These are phyloP conservation scores for Tipula vernalis DNA, from an alignment of 2,888 invertebrate genomes.

Conservation along the genomic window DNA sequence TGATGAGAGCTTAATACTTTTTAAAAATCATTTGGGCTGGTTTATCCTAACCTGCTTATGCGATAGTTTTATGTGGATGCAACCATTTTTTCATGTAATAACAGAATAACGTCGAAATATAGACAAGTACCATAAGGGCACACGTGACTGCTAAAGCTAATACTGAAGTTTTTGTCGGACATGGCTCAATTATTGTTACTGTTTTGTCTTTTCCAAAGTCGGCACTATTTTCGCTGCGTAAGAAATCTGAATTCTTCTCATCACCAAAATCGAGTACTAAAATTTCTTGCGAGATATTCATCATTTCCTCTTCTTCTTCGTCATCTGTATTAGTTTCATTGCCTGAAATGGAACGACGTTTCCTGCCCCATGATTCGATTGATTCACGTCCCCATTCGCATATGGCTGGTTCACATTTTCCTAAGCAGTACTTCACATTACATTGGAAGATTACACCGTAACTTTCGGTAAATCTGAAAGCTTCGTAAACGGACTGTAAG, in stretches of 20 bases:
- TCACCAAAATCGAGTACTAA: slow-evolving; percentile 86
- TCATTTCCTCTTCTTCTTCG: slow-evolving; percentile 58
- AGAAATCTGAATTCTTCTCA: slow-evolving; percentile 69
- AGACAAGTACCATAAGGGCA: slow-evolving; percentile 74
- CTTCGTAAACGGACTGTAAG: slow-evolving; percentile 82
- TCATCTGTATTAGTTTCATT: slow-evolving; percentile 47
- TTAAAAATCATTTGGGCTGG: background rate
- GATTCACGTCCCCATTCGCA: slow-evolving; percentile 87
- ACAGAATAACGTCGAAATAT: slow-evolving; percentile 83
- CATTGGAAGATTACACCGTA: slow-evolving; percentile 96
- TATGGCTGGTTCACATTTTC: slow-evolving; percentile 85
- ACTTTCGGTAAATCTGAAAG: slow-evolving; percentile 90
- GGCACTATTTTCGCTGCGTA: slow-evolving; percentile 62
- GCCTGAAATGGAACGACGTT: slow-evolving; percentile 54
- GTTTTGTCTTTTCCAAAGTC: slow-evolving; percentile 74
- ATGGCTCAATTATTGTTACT: slow-evolving; percentile 80
- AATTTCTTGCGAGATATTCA: slow-evolving; percentile 91
- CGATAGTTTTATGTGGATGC: slow-evolving; percentile 69
- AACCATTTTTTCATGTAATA: slow-evolving; percentile 91
- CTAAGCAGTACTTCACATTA: slow-evolving; percentile 90
- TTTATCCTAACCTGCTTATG: slow-evolving; percentile 35
- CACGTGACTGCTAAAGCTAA: slow-evolving; percentile 82
- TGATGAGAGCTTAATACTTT: background rate
- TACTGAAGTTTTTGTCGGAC: slow-evolving; percentile 86
- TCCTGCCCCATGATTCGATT: slow-evolving; percentile 83